Base-by-base conservation (phyloP, 2,888 invertebrate genomes). In the Pristionchus maxplancki region DNA sequence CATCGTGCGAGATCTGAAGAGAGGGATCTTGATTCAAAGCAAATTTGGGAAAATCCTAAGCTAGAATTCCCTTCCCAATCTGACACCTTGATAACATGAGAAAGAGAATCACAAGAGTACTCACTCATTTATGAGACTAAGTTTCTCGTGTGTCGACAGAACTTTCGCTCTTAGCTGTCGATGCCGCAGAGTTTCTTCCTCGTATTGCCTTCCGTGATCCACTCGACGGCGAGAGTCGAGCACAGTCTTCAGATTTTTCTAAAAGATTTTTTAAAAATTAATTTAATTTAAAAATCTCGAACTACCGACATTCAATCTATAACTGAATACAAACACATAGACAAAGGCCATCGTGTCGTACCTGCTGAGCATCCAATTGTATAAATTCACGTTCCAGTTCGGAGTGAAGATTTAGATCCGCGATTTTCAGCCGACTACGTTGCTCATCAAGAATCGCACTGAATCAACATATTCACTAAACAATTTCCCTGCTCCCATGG, bases 351-450 rank as follows among this genome's bases (percentile, higher is more conserved):
- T n/a, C n/a, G n/a, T n/a, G n/a, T 20, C 50, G 1, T 53, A 90
- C 90, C 90, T 90, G 91, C 71, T 92, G 92, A 40, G 87, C 90
- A n/a, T 90, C 82, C n/a, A 92, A 88, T 83, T 92, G 92, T 24
- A 90, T 86, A 34, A 90, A 89, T 62, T 92, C 92, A 64, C 91
- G 88, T 48, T 92, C 90, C 28, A 89, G 87, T 13, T 89, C 90
- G 17, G 89, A 74, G 48, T 89, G 89, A 17, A 90, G 88, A 24
- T 83, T 88, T 44, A 90, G 58, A 44, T 91, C 91, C 17, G 67
- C 34, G 48, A 86, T 31, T 67, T 86, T 86, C 67, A 86, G 28
- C 20, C 86, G 64, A 34, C 6, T 44, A 0, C 86, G 40, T 48
- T 86, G 86, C n/a, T 86, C 86, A 17, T 86, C 86, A 8, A 86